A percentile compares a stretch with the other conserved stretches of the same genome.
Conservation (phyloP, 1,140 invertebrate species). For the Nebria ingens region DNA sequence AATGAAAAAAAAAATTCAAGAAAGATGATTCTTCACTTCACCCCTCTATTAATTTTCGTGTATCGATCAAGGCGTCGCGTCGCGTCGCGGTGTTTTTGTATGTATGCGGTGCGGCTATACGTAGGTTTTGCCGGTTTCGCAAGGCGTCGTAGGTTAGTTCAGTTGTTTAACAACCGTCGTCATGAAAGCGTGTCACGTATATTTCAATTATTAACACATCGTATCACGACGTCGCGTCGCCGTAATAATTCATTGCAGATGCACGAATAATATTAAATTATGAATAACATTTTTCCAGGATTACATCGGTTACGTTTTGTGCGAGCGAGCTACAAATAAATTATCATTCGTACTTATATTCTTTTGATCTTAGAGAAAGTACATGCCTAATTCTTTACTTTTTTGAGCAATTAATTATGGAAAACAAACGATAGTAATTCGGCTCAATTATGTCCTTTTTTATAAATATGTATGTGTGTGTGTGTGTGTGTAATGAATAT, state of each 20-base stretch:
- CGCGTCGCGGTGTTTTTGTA: neutral
- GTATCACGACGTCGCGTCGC: neutral
- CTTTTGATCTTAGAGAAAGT: too few relatives aligned
- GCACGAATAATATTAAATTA: neutral
- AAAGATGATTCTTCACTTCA: neutral
- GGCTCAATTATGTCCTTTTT: too few relatives aligned
- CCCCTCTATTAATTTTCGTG: neutral
- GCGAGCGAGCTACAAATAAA: too few relatives aligned
- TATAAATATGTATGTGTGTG: too few relatives aligned
- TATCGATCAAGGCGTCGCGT: neutral
- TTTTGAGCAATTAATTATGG: too few relatives aligned
- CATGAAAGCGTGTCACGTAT: neutral
- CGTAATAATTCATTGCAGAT: neutral
- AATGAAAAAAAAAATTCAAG: neutral
- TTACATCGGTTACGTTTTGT: too few relatives aligned
- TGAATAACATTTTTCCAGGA: neutral
- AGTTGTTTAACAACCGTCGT: neutral
- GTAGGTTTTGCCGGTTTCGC: too few relatives aligned
- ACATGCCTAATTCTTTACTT: too few relatives aligned
- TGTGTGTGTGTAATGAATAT: too few relatives aligned
- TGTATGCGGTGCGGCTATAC: too few relatives aligned
- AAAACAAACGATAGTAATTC: too few relatives aligned
- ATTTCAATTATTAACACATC: neutral
- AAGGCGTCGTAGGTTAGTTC: slow-evolving; percentile 8
- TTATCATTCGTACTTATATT: too few relatives aligned